Percentiles rank a stretch among this genome's conserved stretches.
These are phyloP conservation scores for Nysson spinosus DNA, from an alignment of 2,888 invertebrate species.

Conservation along the genomic window DNA sequence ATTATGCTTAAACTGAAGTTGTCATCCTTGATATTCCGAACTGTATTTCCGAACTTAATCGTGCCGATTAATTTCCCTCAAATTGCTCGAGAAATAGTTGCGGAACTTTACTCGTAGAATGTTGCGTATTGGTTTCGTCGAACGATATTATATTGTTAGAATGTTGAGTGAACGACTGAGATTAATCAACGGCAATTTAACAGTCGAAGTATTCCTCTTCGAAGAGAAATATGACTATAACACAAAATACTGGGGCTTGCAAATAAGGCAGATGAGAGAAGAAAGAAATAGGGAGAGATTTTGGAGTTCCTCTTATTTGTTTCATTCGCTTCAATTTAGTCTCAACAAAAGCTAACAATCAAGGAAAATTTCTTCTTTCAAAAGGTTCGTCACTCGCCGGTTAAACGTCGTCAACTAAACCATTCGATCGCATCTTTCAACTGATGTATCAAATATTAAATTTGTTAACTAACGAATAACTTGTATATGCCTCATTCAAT, in stretches of 20 bases:
- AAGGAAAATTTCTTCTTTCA: constrained; percentile 23
- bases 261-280: constrained; percentile 73
- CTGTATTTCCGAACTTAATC: too few relatives aligned
- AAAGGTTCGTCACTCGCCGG: constrained; percentile 20
- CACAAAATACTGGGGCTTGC: too few relatives aligned
- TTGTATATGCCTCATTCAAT: too few relatives aligned
- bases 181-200: too few relatives aligned
- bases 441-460: not conserved
- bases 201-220: too few relatives aligned
- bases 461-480: too few relatives aligned
- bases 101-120: constrained; percentile 23
- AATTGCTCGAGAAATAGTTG: constrained; percentile 40
- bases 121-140: too few relatives aligned
- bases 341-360: constrained; percentile 46
- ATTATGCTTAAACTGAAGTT: too few relatives aligned
- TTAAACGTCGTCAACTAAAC: constrained; percentile 43
- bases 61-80: constrained; percentile 48
- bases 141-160: constrained; percentile 43
- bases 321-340: constrained; percentile 64
- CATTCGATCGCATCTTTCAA: constrained; percentile 18
- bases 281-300: constrained; percentile 71
- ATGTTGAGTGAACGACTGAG: constrained; percentile 35
- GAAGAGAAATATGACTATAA: too few relatives aligned
- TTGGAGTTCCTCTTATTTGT: constrained; percentile 59
- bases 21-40: too few relatives aligned